phyloP scores from a whole-genome alignment of 2,888 invertebrate genomes.

The Nephrotoma guestfalica region DNA sequence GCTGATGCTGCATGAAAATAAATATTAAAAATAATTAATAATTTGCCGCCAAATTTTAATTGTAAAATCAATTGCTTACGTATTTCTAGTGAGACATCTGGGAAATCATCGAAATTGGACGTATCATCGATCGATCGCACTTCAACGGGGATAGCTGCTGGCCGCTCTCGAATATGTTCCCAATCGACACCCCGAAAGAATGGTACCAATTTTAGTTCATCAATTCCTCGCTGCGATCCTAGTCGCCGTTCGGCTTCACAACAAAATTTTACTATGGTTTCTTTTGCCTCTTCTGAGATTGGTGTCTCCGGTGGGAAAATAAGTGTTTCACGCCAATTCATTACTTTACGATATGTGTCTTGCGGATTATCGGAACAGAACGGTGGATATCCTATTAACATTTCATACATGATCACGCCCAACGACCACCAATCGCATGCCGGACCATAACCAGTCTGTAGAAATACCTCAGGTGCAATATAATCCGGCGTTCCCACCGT shows the following conservation, averaged over 20 bases:
- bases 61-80: constrained; percentile 53
- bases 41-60: background rate
- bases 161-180: constrained; percentile 96
- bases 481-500: constrained; percentile 98
- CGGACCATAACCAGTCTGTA: constrained; percentile 94
- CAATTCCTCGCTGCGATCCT: constrained; percentile 79
- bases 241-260: constrained; percentile 83
- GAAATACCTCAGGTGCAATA: constrained; percentile 97
- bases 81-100: constrained; percentile 96
- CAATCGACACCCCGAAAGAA: constrained; percentile 98
- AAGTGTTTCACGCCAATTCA: constrained; percentile 98
- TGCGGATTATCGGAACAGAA: constrained; percentile 86
- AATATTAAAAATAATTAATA: constrained; percentile 5
- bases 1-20: constrained; percentile 55
- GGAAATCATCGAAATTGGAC: constrained; percentile 99
- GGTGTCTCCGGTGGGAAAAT: constrained; percentile 99
- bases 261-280: constrained; percentile 91
- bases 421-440: constrained; percentile 99
- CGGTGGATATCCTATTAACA: constrained; percentile 99
- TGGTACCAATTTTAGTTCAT: constrained; percentile 81
- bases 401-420: constrained; percentile 99
- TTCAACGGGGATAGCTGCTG: constrained; percentile 94
- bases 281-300: constrained; percentile 93
- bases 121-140: constrained; percentile 99
- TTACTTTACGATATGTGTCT: constrained; percentile 60